These are phyloP conservation scores for Silurus aristotelis DNA, from an alignment of 2,797 vertebrate genomes.

Conservation along the genomic window DNA sequence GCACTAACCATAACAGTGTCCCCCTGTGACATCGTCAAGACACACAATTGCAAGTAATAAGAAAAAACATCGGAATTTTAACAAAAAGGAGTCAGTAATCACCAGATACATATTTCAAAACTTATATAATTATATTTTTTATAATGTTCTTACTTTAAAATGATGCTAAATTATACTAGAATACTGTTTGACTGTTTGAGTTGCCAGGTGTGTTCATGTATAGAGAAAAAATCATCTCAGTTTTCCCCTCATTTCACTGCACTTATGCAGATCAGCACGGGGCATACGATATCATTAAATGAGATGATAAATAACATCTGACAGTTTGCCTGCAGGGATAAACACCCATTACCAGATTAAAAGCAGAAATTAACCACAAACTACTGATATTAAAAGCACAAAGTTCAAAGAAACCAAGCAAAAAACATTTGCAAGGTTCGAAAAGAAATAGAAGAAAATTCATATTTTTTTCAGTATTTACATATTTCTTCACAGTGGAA, in stretches of 20 bases:
- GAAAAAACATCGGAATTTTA: too few species aligned
- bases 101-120: neutral
- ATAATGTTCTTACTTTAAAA: slow-evolving; percentile 6
- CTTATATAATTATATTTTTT: neutral
- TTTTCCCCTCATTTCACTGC: slow-evolving; percentile 51
- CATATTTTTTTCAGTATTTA: slow-evolving; percentile 46
- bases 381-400: slow-evolving; percentile 62
- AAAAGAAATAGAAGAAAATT: slow-evolving; percentile 48
- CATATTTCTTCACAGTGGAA: slow-evolving; percentile 52
- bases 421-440: slow-evolving; percentile 59
- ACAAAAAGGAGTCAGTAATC: neutral
- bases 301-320: slow-evolving; percentile 55
- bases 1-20: neutral
- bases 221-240: slow-evolving; percentile 37
- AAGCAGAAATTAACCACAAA: slow-evolving; percentile 61
- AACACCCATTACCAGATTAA: slow-evolving; percentile 63
- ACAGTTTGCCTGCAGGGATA: slow-evolving; percentile 56
- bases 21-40: neutral
- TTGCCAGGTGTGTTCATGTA: slow-evolving; percentile 56
- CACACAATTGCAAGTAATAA: neutral
- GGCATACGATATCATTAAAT: slow-evolving; percentile 56
- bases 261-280: slow-evolving; percentile 53
- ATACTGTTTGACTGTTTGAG: neutral
- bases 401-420: slow-evolving; percentile 61
- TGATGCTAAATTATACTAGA: neutral